phyloP scores from a whole-genome alignment of 1,140 invertebrate species.

The Maniola jurtina region DNA sequence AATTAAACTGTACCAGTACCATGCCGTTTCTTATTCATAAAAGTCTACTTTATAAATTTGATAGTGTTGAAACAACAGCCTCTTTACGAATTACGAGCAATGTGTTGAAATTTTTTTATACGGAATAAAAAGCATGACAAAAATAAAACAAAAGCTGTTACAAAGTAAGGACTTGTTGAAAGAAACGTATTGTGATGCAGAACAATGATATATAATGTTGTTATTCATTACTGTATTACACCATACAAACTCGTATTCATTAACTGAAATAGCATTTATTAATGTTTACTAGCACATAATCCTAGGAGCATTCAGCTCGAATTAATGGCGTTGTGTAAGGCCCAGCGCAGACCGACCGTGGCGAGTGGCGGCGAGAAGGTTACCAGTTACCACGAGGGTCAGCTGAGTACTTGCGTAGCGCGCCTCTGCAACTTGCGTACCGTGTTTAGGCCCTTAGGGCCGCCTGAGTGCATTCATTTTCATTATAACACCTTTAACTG shows the following conservation, averaged over 20 bases:
- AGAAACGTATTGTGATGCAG: neutral
- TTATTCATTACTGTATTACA: slow-evolving; percentile 2
- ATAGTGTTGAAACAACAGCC: too few relatives aligned
- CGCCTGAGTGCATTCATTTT: too few relatives aligned
- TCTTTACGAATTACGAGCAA: too few relatives aligned
- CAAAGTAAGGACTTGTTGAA: neutral
- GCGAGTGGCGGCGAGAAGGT: neutral
- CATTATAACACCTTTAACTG: too few relatives aligned
- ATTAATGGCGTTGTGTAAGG: neutral
- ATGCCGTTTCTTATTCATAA: too few relatives aligned
- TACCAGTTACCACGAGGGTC: neutral
- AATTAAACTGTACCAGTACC: too few relatives aligned
- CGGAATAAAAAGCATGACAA: neutral
- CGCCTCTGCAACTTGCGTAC: too few relatives aligned
- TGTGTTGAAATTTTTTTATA: too few relatives aligned
- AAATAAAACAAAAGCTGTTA: neutral
- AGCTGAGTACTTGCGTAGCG: too few relatives aligned
- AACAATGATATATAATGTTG: slow-evolving; percentile 1
- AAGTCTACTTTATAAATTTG: too few relatives aligned
- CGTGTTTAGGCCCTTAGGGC: too few relatives aligned
- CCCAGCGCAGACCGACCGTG: neutral
- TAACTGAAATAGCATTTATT: slow-evolving; percentile 10
- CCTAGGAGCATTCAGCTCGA: slow-evolving; percentile 6
- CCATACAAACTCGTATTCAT: slow-evolving; percentile 1
- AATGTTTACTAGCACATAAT: slow-evolving; percentile 1